phyloP scores from a whole-genome alignment of 2,113 vertebrate species.

The Melanocharis versteri region DNA sequence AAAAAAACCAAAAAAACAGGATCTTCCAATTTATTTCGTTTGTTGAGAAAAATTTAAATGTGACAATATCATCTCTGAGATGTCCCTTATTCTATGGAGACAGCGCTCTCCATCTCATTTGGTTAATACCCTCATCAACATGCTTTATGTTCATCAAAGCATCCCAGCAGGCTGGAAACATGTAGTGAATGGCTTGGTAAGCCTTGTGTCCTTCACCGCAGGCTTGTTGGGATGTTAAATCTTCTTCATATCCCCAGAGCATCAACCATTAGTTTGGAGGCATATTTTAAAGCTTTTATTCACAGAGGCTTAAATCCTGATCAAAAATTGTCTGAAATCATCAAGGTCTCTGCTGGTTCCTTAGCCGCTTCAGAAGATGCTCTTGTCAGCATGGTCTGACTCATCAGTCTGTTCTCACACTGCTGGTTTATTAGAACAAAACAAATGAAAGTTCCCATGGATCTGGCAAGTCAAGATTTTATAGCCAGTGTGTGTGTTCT shows the following conservation, averaged over 20 bases:
- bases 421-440: background rate
- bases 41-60: background rate
- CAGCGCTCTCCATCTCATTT: background rate
- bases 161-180: background rate
- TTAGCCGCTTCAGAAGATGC: background rate
- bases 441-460: background rate
- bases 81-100: background rate
- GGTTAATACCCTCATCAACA: background rate
- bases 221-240: background rate
- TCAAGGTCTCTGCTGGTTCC: background rate
- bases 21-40: background rate
- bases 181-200: background rate
- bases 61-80: background rate
- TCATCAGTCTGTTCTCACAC: background rate
- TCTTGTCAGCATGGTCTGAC: background rate
- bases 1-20: background rate
- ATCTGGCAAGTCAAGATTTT: background rate
- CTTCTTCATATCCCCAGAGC: background rate
- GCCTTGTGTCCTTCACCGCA: background rate
- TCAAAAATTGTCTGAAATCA: background rate
- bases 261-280: background rate
- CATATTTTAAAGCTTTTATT: slow-evolving; percentile 12
- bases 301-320: background rate
- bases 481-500: background rate
- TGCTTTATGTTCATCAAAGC: background rate